Conservation (phyloP, 2,797 vertebrate species). For the Aratinga solstitialis region DNA sequence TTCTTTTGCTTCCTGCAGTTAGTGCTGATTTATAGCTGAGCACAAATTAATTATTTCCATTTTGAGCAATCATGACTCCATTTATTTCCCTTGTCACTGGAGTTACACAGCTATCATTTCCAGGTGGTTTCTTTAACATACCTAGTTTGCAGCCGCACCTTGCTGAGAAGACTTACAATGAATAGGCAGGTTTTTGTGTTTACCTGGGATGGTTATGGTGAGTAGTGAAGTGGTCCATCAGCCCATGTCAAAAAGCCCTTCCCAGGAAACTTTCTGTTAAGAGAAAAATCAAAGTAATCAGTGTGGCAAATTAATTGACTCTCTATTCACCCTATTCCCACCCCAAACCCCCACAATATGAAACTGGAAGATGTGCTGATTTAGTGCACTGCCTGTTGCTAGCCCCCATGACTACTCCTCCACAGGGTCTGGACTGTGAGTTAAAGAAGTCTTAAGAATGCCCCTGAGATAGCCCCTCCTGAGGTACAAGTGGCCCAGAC, state of each 20-base stretch:
- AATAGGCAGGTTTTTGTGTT: background rate
- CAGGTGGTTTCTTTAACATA: background rate
- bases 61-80: background rate
- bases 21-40: background rate
- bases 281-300: background rate
- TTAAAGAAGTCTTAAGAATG: background rate
- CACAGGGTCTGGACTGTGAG: fast-evolving
- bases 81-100: background rate
- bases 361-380: background rate
- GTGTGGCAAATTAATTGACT: background rate
- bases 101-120: background rate
- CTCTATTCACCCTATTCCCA: background rate
- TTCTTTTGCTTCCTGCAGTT: background rate
- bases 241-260: background rate
- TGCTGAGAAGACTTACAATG: background rate
- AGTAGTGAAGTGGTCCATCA: background rate
- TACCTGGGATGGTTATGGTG: background rate
- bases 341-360: background rate
- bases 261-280: background rate
- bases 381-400: background rate
- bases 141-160: background rate
- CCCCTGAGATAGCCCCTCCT: background rate
- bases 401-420: fast-evolving
- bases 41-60: background rate
- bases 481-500: background rate